These are phyloP conservation scores for Unio pictorum DNA, from an alignment of 2,888 invertebrate genomes.

Conservation along the genomic window DNA sequence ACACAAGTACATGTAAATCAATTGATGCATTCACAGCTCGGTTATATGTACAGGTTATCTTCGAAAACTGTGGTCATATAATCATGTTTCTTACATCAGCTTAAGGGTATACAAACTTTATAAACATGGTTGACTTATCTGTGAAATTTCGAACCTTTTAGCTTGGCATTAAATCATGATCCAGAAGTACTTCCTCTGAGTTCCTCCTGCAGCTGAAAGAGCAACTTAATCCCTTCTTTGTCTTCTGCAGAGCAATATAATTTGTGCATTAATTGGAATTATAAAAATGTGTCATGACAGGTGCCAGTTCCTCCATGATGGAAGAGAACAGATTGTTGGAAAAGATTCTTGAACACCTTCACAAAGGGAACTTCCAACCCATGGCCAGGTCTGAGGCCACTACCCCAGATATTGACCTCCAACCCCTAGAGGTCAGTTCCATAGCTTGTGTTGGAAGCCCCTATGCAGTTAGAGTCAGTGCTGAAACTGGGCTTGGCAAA, in stretches of 20 bases:
- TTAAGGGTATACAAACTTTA: neutral
- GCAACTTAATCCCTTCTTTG: too few species aligned
- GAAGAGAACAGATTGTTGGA: conserved; percentile 56
- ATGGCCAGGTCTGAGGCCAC: conserved; percentile 33
- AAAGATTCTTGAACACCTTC: conserved; percentile 57
- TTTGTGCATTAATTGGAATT: neutral
- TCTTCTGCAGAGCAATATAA: too few species aligned
- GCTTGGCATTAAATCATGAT: too few species aligned
- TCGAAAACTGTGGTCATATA: neutral
- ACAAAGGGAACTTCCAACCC: conserved; percentile 58
- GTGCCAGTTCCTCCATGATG: conserved; percentile 59
- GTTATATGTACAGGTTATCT: too few species aligned
- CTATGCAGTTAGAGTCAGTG: conserved; percentile 21
- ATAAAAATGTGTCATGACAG: conserved; percentile 25
- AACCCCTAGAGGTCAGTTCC: conserved; percentile 54
- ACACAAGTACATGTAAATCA: too few species aligned
- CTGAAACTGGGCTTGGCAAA: conserved; percentile 19
- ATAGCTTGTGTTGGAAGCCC: conserved; percentile 57
- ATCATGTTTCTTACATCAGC: neutral
- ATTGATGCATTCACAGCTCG: too few species aligned
- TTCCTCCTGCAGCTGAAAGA: too few species aligned
- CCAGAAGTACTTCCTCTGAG: too few species aligned
- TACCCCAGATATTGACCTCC: conserved; percentile 37
- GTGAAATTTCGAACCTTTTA: neutral
- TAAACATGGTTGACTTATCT: neutral